Evolutionary conservation across 1,140 invertebrate genomes (phyloP), one percentile per base, ranked within the genome.

Genomic region (Cotesia chilonis): DNA sequence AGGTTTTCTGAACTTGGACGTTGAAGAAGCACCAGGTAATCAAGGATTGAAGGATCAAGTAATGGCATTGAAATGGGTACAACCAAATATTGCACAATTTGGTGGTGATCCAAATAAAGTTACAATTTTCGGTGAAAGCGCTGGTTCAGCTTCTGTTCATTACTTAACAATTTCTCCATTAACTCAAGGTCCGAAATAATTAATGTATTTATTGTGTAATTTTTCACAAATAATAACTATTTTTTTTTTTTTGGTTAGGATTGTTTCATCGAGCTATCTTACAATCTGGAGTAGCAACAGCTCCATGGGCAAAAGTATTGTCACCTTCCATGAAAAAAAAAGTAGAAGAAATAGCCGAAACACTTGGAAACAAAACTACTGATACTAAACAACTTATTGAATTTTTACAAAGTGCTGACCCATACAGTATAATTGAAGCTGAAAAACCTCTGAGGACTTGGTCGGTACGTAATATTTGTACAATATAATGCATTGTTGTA

Each of bases 41-140:
- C 88, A 86, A 82, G 89, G 82, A 6, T 6, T 84, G 14, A 84
- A 88, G 74, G 91, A 92, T 77, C 88, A 90, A 77, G 82, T 88
- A 4, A 64, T 90, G 74, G 92, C 90, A 7, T 76, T 92, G 47
- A 79, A 87, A 74, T 91, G 90, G 90, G 85, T 93, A 0, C 81
- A 89, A 74, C 77, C 87, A 60, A 92, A 93, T 81, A 90, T 92
- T 52, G 82, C 85, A 20, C 78, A 79, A 55, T 92, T 93, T 73
- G 90, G 90, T 17, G 92, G 92, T 1, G 89, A 92, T 79, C 85
- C 89, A 0, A 77, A 89, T 41, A 88, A 89, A 38, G 88, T 93
- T 3, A 94, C 92, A 2, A 79, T 93, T 38, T 91, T 92, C 75
- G 92, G 92, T 1, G 91, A 92, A 80, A 85, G 81, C 7, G 89